A percentile compares a stretch with the other conserved stretches of the same genome.
These are phyloP conservation scores for Augochlorella aurata DNA, from an alignment of 2,888 invertebrate genomes.

Conservation along the genomic window DNA sequence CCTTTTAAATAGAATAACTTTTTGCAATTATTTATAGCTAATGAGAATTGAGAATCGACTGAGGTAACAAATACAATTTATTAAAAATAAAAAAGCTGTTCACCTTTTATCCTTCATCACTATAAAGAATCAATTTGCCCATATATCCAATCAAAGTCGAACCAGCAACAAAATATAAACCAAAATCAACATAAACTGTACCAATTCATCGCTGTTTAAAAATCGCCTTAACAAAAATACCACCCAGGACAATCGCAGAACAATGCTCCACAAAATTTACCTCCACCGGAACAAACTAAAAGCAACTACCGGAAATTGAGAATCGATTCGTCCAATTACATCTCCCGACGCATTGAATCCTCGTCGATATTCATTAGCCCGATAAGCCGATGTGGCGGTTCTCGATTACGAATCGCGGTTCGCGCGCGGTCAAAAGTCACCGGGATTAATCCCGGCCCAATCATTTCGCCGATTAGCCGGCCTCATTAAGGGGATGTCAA, in stretches of 20 bases:
- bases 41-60: neutral
- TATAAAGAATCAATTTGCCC: no score
- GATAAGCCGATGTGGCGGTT: neutral
- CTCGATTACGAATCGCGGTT: slow-evolving; percentile 27
- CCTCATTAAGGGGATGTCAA: slow-evolving; percentile 51
- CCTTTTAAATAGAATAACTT: no score
- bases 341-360: neutral
- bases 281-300: no score
- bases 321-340: neutral
- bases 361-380: neutral
- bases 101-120: no score
- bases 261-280: no score
- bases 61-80: neutral
- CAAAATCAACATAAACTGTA: no score
- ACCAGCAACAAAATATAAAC: no score
- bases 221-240: no score
- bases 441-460: slow-evolving; percentile 34
- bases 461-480: slow-evolving; percentile 38
- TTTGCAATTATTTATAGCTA: neutral
- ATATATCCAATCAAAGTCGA: no score
- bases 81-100: neutral
- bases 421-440: neutral
- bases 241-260: no score
- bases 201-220: no score
- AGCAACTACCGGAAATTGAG: neutral